phyloP scores from a whole-genome alignment of 2,113 vertebrate species.

The Pelusios castaneus region DNA sequence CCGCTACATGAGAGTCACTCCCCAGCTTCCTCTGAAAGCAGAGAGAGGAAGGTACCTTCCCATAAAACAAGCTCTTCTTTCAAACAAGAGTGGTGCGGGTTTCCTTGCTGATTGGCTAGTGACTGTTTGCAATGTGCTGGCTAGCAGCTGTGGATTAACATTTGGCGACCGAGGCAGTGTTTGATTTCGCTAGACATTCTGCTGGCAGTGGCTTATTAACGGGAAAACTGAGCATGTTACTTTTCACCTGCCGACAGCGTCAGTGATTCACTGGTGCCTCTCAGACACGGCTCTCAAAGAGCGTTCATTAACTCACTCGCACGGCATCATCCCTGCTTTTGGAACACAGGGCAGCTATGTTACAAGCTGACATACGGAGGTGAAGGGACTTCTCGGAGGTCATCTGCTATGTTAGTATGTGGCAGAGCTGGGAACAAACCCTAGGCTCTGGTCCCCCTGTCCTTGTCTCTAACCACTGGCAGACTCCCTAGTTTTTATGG shows the following conservation, averaged over 20 bases:
- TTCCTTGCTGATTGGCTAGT: background rate
- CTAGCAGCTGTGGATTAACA: background rate
- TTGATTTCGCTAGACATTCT: constrained; percentile 16
- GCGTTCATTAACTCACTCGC: background rate
- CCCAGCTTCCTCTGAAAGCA: background rate
- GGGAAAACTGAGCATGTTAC: background rate
- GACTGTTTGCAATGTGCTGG: background rate
- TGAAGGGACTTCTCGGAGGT: background rate
- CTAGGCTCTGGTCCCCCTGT: background rate
- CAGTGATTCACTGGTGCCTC: background rate
- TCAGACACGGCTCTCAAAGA: background rate
- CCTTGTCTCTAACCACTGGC: background rate
- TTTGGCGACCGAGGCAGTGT: background rate
- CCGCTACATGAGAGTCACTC: accelerated
- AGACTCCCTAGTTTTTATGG: background rate
- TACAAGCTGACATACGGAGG: accelerated
- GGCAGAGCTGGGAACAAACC: background rate
- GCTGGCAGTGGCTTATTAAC: constrained; percentile 16
- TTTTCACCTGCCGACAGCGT: background rate
- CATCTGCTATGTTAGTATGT: accelerated
- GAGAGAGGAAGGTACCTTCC: background rate
- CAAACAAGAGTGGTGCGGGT: background rate
- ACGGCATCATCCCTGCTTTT: accelerated
- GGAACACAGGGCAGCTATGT: accelerated
- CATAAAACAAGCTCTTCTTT: background rate